Evolutionary conservation across 1,140 invertebrate genomes (phyloP).

Genomic region (Trichonephila inaurata): DNA sequence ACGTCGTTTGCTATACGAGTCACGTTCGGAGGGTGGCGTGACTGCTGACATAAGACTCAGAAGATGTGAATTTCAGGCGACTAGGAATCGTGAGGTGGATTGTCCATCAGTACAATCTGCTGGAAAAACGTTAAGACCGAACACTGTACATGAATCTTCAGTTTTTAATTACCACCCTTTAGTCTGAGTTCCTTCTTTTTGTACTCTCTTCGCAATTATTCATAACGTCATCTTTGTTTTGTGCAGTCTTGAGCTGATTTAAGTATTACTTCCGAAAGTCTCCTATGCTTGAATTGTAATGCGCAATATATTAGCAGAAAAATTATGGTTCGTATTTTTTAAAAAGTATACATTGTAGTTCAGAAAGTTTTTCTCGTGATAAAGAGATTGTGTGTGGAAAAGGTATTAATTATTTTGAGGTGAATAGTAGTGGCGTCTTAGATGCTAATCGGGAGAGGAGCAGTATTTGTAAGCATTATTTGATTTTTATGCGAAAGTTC

Average conservation of each 20-base stretch:
- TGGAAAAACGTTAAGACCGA: neutral
- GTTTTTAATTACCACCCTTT: neutral
- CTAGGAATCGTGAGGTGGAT: slow-evolving; percentile 69
- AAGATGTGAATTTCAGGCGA: slow-evolving; percentile 69
- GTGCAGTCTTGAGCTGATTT: neutral
- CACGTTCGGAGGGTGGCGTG: slow-evolving; percentile 60
- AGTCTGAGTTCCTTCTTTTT: neutral
- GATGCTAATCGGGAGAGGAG: no score
- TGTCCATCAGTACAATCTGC: slow-evolving; percentile 35
- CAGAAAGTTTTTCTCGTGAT: no score
- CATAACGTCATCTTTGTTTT: neutral
- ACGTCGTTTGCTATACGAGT: slow-evolving; percentile 16
- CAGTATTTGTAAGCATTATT: no score
- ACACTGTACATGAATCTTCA: neutral
- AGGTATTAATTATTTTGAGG: no score
- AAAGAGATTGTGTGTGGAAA: no score
- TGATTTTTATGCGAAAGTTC: no score
- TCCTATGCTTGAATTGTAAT: neutral
- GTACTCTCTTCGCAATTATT: neutral
- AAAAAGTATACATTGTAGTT: no score
- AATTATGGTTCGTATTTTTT: neutral
- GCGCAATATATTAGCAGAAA: neutral
- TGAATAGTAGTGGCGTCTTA: no score
- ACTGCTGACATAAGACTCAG: slow-evolving; percentile 70
- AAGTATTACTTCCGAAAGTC: neutral